Evolutionary conservation across 30 jellyfish, hydroid and myxozoan genomes (phyloP).

Genomic region (Sanderia malayensis): DNA sequence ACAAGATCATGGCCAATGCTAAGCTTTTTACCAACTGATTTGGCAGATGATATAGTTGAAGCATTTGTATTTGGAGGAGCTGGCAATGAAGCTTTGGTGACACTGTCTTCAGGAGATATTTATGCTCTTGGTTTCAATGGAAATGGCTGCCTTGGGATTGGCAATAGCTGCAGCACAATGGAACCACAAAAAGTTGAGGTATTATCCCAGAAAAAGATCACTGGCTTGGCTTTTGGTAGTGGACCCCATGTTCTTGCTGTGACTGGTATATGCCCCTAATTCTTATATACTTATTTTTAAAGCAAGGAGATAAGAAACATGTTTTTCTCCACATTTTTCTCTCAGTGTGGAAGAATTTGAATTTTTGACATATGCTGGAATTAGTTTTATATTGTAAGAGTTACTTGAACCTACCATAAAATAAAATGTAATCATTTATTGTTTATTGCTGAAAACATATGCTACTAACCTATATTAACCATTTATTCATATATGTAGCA

Average conservation of each 20-base stretch:
- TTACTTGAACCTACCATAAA: too few species aligned
- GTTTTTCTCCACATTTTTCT: too few species aligned
- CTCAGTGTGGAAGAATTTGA: too few species aligned
- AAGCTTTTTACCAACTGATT: constrained; percentile 75
- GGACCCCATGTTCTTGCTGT: constrained; percentile 89
- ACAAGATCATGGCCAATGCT: constrained; percentile 79
- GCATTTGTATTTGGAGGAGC: constrained; percentile 94
- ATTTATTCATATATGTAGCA: too few species aligned
- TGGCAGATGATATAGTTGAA: constrained; percentile 58
- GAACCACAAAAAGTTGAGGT: constrained; percentile 65
- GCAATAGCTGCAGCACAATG: constrained; percentile 64
- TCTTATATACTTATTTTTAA: too few species aligned
- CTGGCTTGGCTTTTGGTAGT: constrained; percentile 70
- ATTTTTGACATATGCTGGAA: too few species aligned
- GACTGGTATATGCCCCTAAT: constrained; percentile 77
- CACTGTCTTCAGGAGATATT: constrained; percentile 64
- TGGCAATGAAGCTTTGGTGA: constrained; percentile 83
- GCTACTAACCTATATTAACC: too few species aligned
- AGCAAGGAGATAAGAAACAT: too few species aligned
- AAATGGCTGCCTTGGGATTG: constrained; percentile 89
- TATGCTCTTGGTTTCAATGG: constrained; percentile 84
- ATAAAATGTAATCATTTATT: too few species aligned
- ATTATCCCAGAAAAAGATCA: constrained; percentile 54
- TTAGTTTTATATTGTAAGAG: too few species aligned
- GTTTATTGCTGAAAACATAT: too few species aligned